phyloP scores from a whole-genome alignment of 2,888 invertebrate species.

The Psococerastis gibbosa region DNA sequence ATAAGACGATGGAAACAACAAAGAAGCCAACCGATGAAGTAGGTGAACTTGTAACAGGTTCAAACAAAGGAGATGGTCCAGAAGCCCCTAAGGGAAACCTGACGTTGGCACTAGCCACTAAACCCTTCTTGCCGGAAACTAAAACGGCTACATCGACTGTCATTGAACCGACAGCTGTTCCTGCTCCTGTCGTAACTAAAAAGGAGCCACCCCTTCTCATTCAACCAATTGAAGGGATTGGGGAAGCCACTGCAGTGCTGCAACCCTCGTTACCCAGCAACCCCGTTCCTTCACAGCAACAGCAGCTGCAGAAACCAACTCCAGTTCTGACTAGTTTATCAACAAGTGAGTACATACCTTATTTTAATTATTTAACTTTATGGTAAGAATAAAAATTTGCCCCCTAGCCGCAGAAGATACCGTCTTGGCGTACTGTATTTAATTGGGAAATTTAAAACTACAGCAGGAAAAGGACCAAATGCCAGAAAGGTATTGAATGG shows the following conservation, averaged over 20 bases:
- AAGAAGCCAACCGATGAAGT: not conserved
- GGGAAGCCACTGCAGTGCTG: slow-evolving; percentile 23
- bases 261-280: slow-evolving; percentile 28
- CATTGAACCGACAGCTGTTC: not conserved
- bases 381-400: too few relatives aligned
- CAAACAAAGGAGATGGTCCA: too few relatives aligned
- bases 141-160: not conserved
- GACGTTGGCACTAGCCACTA: not conserved
- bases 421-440: too few relatives aligned
- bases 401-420: too few relatives aligned
- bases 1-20: not conserved
- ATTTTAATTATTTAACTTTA: too few relatives aligned
- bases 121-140: not conserved
- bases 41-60: not conserved
- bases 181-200: slow-evolving; percentile 5
- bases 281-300: slow-evolving; percentile 18
- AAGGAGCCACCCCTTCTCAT: slow-evolving; percentile 12
- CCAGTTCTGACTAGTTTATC: slow-evolving; percentile 20
- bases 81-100: not conserved
- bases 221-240: slow-evolving; percentile 15
- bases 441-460: too few relatives aligned
- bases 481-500: too few relatives aligned
- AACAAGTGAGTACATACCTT: slow-evolving; percentile 23
- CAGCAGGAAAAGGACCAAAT: too few relatives aligned
- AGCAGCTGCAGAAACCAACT: slow-evolving; percentile 14